Evolutionary conservation across 2,888 invertebrate species (phyloP), one percentile per base, ranked within the genome.

Genomic region (Malacosoma neustria): DNA sequence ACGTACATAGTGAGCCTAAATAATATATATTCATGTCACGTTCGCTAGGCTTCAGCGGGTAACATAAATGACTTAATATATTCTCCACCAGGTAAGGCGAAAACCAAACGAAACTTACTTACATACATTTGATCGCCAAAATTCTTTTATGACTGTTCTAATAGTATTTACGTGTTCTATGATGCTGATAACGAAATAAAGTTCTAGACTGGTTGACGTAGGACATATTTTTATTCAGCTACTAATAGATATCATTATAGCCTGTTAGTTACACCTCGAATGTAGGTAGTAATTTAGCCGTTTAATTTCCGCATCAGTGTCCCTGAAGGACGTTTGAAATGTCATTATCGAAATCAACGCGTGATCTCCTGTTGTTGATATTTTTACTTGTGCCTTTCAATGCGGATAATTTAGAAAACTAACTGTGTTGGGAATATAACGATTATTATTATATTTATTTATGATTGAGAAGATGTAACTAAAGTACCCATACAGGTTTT

Each of bases 221-320:
- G 22, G 22, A 22, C 22, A 22, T 22, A 22, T 22, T 22, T 22
- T 22, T 22, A 22, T 22, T 22, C 9, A 22, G 9, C 22, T 34
- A 38, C 22, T n/a, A 33, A 33, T 32, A 44, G 43, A 41, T 49
- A 49, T 55, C 50, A 46, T 55, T 41, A 42, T 51, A 54, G 46
- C 48, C 54, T 39, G 47, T 41, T 44, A 35, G 39, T 43, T 54
- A 48, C 53, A 54, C 54, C 47, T 42, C 48, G 46, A 64, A 58
- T 61, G 66, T 72, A 72, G 69, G 69, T 69, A 75, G 74, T 72
- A 66, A 76, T 74, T 73, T 71, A 62, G 61, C 54, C 47, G 59
- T 63, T 72, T 67, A 72, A 79, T 77, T 77, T 80, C 79, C 77
- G 77, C 65, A 53, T 77, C 63, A 66, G 64, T 68, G 61, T 64